Evolutionary conservation across 2,797 vertebrate species (phyloP), one percentile per base, ranked within the genome.

Genomic region (Antennarius maculatus): DNA sequence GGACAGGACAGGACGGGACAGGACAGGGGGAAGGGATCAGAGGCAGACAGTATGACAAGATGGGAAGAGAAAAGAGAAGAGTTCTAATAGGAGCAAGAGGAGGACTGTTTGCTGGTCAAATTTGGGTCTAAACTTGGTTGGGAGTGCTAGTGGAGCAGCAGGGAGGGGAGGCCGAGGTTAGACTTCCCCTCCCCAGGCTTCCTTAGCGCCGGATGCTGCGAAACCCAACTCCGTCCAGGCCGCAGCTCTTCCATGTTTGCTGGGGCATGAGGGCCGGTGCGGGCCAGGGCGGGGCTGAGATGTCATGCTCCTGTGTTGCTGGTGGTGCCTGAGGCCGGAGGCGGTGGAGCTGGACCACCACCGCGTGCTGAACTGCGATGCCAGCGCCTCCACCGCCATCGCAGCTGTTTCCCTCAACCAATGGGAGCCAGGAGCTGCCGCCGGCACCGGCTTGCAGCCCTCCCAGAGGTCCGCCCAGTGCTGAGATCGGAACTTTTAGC

Each of bases 251-350:
- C 61, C 15, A 45, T 39, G 71, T 87, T 79, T 1, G 34, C 5
- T 66, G 13, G 78, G 88, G 82, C 76, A 90, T 89, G 89, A 42
- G 81, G 86, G 88, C 81, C 54, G 79, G 82, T 73, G 46, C 47
- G 84, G 84, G 77, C 82, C 73, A 77, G 86, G 86, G 88, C 63
- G 79, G 88, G 83, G 92, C 81, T 42, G 93, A 92, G 90, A 95
- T 94, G 92, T 91, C 89, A 95, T 96, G 94, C 93, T 95, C 93
- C 92, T 93, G 90, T 96, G 95, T 92, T 96, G 95, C 78, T 93
- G 93, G 91, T 95, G 94, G 92, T 96, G 93, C 93, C 92, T 95
- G 91, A 97, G 94, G 88, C 92, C 93, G 74, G 91, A 95, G 87
- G 93, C 93, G 91, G 89, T 95, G 89, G 92, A 95, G 81, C 81